Percentiles rank a stretch among this genome's conserved stretches.
These are phyloP conservation scores for Lineus longissimus DNA, from an alignment of 1,140 invertebrate species.

Conservation along the genomic window DNA sequence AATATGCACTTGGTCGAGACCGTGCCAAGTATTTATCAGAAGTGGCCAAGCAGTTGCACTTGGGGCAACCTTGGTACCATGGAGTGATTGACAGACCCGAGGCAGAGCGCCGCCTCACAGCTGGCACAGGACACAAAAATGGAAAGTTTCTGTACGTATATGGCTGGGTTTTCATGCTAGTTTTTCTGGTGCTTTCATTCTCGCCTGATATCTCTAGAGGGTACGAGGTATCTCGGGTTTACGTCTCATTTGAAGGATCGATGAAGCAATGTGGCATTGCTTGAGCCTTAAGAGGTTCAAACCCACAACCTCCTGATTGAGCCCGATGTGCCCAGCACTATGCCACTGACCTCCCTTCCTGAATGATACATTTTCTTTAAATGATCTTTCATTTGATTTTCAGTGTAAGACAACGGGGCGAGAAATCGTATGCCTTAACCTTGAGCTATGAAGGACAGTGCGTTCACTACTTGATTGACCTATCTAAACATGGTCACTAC, in stretches of 20 bases:
- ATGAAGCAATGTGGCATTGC: too few relatives aligned
- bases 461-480: slow-evolving; percentile 57
- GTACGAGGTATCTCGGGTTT: neutral
- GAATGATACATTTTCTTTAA: too few relatives aligned
- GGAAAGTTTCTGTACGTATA: slow-evolving; percentile 51
- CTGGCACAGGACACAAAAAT: slow-evolving; percentile 32
- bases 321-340: too few relatives aligned
- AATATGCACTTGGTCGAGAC: slow-evolving; percentile 30
- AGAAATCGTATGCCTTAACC: slow-evolving; percentile 51
- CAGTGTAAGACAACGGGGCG: slow-evolving; percentile 43
- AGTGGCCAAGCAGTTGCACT: slow-evolving; percentile 41
- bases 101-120: slow-evolving; percentile 35
- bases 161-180: neutral
- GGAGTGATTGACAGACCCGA: slow-evolving; percentile 40
- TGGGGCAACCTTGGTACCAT: slow-evolving; percentile 50
- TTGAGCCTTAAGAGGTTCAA: too few relatives aligned
- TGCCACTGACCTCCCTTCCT: too few relatives aligned
- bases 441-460: slow-evolving; percentile 48
- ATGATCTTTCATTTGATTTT: slow-evolving; percentile 4
- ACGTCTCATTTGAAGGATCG: too few relatives aligned
- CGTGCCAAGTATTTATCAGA: slow-evolving; percentile 32
- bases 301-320: too few relatives aligned
- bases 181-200: neutral
- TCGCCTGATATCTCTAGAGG: neutral
- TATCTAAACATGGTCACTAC: slow-evolving; percentile 34